phyloP scores from a whole-genome alignment of 1,140 invertebrate species.

The Carposina sasakii region DNA sequence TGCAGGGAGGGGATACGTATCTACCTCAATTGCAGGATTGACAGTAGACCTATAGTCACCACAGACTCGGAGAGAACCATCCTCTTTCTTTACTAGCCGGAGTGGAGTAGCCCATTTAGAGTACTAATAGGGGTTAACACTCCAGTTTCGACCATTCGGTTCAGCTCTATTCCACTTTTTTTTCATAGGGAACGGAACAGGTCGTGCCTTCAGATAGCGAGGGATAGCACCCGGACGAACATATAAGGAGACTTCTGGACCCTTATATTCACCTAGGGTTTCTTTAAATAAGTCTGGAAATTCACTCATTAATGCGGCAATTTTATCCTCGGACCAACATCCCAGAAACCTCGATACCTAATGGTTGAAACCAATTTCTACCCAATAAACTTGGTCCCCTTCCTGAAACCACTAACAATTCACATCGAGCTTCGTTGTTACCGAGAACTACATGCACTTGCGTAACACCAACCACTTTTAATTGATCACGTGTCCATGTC shows the following conservation, averaged over 20 bases:
- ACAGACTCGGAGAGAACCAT: constrained; percentile 23
- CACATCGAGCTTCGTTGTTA: constrained; percentile 19
- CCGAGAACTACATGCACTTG: constrained; percentile 12
- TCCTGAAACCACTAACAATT: constrained; percentile 17
- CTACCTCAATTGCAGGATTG: constrained; percentile 18
- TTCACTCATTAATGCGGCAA: constrained; percentile 2
- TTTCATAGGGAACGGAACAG: constrained; percentile 19
- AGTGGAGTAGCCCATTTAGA: constrained; percentile 28
- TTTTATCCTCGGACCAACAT: constrained; percentile 6
- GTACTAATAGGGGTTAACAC: constrained; percentile 21
- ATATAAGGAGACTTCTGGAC: constrained; percentile 19
- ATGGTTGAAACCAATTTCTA: constrained; percentile 17
- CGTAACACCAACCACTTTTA: constrained; percentile 14
- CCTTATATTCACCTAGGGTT: constrained; percentile 19
- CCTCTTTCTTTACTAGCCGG: constrained; percentile 21
- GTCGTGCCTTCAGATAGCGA: constrained; percentile 18
- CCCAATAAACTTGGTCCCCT: constrained; percentile 16
- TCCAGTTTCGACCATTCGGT: constrained; percentile 9
- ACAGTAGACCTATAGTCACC: constrained; percentile 24
- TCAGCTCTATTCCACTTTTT: constrained; percentile 23
- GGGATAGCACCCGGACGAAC: constrained; percentile 11
- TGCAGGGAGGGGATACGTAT: constrained; percentile 19
- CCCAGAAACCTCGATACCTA: constrained; percentile 11
- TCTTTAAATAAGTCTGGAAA: constrained; percentile 19
- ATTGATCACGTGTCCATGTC: constrained; percentile 20